phyloP scores from a whole-genome alignment of 2,113 vertebrate genomes.

The Hystrix brachyura region DNA sequence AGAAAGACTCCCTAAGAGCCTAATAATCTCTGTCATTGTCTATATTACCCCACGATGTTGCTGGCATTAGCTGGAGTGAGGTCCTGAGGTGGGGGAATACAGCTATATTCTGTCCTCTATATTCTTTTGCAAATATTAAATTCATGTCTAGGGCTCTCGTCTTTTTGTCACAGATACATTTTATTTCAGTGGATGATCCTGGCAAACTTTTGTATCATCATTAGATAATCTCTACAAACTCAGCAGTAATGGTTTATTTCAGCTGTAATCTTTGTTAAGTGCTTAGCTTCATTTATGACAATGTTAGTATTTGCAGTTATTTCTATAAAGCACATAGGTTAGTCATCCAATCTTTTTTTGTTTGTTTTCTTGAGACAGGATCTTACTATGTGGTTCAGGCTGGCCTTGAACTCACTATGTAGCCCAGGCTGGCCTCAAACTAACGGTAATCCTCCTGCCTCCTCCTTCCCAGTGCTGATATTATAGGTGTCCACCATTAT shows the following conservation, averaged over 20 bases:
- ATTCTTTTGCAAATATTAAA: neutral
- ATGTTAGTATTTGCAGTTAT: constrained; percentile 8
- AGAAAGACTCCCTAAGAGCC: neutral
- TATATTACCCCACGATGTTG: neutral
- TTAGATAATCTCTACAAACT: neutral
- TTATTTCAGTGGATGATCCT: neutral
- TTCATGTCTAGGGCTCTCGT: neutral
- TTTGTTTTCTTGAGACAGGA: neutral
- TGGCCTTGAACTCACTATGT: neutral
- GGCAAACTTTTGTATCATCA: neutral
- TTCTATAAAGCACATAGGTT: neutral
- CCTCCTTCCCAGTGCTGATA: neutral
- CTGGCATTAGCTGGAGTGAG: neutral
- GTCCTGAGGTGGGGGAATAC: neutral
- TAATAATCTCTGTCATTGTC: neutral
- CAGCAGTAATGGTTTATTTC: constrained; percentile 23
- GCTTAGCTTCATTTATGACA: constrained; percentile 40
- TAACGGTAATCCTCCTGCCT: neutral
- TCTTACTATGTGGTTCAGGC: neutral
- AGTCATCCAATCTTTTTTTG: neutral
- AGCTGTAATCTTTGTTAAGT: constrained; percentile 43
- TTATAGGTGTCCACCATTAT: neutral
- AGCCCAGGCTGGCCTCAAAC: too few relatives aligned
- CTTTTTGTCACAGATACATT: neutral
- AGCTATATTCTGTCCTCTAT: neutral